Evolutionary conservation across 37 sponge, comb jelly and placozoan species (phyloP).

Genomic region (Diacarnus erythraeanus): DNA sequence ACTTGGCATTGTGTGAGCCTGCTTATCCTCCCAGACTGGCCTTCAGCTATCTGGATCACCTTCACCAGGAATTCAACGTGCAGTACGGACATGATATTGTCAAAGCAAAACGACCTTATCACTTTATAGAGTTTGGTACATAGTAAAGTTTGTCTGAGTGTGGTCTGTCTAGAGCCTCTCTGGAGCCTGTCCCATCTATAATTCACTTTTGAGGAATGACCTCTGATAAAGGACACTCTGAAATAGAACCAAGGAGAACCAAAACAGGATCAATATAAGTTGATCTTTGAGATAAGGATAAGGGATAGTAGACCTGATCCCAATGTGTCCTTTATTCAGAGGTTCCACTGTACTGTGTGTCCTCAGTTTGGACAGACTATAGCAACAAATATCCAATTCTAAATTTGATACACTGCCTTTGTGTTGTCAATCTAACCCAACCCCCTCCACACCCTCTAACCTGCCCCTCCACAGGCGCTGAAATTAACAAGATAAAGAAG

Average conservation of each 20-base stretch:
- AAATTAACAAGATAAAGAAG: conserved; percentile 85
- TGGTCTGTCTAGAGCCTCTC: not conserved
- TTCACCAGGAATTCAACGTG: conserved; percentile 73
- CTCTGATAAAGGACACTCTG: no score
- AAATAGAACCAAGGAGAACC: no score
- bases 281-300: no score
- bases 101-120: conserved; percentile 84
- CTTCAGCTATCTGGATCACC: conserved; percentile 86
- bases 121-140: conserved; percentile 94
- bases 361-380: no score
- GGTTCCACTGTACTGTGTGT: no score
- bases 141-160: not conserved
- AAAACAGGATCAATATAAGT: no score
- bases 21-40: conserved; percentile 85
- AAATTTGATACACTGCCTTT: not conserved
- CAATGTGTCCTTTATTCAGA: no score
- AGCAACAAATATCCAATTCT: no score
- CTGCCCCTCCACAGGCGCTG: conserved; percentile 55
- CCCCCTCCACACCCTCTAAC: not conserved
- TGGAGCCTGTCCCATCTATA: no score
- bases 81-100: conserved; percentile 68
- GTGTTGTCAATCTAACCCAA: not conserved
- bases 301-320: no score
- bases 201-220: no score
- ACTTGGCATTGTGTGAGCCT: conserved; percentile 82